Evolutionary conservation across 30 jellyfish, hydroid and myxozoan species (phyloP), one percentile per base, ranked within the genome.

Genomic region (Aurelia aurita): DNA sequence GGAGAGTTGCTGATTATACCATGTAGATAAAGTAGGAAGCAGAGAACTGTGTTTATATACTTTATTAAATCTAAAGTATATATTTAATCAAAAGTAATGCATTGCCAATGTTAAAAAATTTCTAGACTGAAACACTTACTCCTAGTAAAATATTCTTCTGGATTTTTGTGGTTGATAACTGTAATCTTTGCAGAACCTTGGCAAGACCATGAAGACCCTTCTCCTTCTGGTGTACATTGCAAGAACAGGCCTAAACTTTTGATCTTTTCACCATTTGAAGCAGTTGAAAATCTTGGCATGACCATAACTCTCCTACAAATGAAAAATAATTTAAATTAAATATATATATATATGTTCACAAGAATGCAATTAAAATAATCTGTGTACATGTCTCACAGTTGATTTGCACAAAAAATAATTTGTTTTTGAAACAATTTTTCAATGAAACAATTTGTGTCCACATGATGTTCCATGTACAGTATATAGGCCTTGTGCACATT

Each of bases 121-220:
- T 31, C 16, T 5, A 3, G 14, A 5, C 51, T 5, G 51, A n/a
- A 28, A 76, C 22, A 27, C 90, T 66, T 93, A 93, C 98, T 93
- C 83, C 98, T 85, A 12, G 95, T 39, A 54, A 93, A 87, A 53
- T 82, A 74, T 12, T 93, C 96, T 21, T 88, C 92, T 27, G 79
- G 78, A 5, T 81, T 79, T 77, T 87, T 93, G 84, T 85, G 98
- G 55, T 84, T 87, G 28, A 80, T 68, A 10, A 93, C 63, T 6
- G 91, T 87, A 35, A 93, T 93, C 45, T 80, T 82, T 19, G 98
- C 98, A 69, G 96, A 92, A 2, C 94, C 98, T 47, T 93, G 98
- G 58, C 98, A 93, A 44, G 98, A 93, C 98, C 98, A 93, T 9
- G 98, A 93, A 0, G 98, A 72, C 9, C 93, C 96, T 43, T 93